Evolutionary conservation across 2,113 vertebrate species (phyloP), one percentile per base, ranked within the genome.

Genomic region (Seriola dumerili): DNA sequence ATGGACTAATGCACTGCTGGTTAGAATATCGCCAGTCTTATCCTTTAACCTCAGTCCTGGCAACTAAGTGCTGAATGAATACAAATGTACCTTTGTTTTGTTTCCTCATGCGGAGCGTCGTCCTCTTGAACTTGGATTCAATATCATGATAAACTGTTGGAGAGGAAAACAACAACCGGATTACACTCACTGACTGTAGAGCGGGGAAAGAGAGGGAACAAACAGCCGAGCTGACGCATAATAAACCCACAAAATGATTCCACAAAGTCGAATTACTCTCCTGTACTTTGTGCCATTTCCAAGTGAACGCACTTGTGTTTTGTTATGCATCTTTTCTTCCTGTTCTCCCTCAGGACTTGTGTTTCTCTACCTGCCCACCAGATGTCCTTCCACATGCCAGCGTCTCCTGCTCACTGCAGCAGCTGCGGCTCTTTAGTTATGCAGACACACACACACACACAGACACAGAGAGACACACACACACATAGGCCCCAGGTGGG

Each of bases 81-180:
- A 1, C 8, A 50, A 4, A 25, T 6, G 1, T 23, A 91, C 98
- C 98, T 94, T 93, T 81, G 84, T 95, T 96, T 78, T 99, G 96
- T 82, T 97, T 99, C 95, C 97, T 97, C 96, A 99, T 98, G 88
- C 90, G 94, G 38, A 99, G 96, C 0, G 89, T 95, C 2, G 98
- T 98, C 87, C 92, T 95, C 90, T 97, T 98, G 93, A 96, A 98
- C 34, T 83, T 97, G 68, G 96, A 94, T 7, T 94, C 87, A 21
- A 99, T 95, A 85, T 99, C 97, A 16, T 99, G 98, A 89, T 95
- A 99, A 95, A 99, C 98, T 99, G 91, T 80, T 14, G 46, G 34
- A 55, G 70, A 90, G 52, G 63, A 91, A 36, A 83, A 62, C 21
- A 76, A 4, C 8, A 84, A 10, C 40, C 19, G 13, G 23, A 17